These are phyloP conservation scores for Microcebus griseorufus DNA, from an alignment of 2,113 vertebrate genomes.

Conservation along the genomic window DNA sequence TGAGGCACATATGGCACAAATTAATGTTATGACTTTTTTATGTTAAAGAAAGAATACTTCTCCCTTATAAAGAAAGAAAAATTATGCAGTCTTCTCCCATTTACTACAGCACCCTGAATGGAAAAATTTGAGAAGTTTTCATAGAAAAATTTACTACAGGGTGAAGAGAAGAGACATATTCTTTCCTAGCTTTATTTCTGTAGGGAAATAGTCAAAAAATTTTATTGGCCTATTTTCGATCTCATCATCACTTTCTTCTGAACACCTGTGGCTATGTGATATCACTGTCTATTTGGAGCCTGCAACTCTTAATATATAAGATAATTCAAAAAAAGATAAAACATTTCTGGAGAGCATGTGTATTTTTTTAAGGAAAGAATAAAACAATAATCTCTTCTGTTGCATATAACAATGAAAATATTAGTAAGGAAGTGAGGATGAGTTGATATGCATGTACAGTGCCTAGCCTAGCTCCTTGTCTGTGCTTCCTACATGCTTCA, in stretches of 20 bases:
- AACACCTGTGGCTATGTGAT: neutral
- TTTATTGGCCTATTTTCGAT: neutral
- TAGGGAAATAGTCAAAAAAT: neutral
- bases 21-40: neutral
- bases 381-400: neutral
- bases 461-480: neutral
- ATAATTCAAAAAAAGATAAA: neutral
- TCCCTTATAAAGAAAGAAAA: constrained; percentile 29
- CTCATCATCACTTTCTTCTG: neutral
- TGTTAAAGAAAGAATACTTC: neutral
- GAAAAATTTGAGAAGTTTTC: neutral
- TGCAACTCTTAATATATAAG: neutral
- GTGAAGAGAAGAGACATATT: neutral
- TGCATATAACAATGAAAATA: neutral
- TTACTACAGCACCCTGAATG: neutral
- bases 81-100: neutral
- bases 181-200: neutral
- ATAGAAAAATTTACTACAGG: neutral
- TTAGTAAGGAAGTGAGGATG: neutral
- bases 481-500: neutral
- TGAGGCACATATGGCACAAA: neutral
- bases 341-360: neutral
- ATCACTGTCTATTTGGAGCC: neutral
- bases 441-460: neutral
- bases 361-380: no score